Evolutionary conservation across 2,888 invertebrate species (phyloP).

Genomic region (Agrotis ipsilon): DNA sequence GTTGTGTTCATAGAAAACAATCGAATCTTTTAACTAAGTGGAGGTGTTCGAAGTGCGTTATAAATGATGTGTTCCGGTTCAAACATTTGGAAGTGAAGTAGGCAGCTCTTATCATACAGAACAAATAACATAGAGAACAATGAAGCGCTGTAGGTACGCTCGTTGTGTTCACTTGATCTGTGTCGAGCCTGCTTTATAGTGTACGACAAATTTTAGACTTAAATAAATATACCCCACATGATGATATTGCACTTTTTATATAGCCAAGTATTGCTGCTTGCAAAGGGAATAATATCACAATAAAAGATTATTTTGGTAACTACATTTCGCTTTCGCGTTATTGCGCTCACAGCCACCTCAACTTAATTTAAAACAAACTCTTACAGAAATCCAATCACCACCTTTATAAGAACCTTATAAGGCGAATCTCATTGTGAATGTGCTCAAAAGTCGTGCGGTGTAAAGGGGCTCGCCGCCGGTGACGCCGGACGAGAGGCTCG

Average conservation of each 20-base stretch:
- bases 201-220: conserved; percentile 58
- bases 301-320: too few relatives aligned
- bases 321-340: too few relatives aligned
- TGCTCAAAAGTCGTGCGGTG: conserved; percentile 72
- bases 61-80: conserved; percentile 82
- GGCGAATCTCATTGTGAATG: conserved; percentile 32
- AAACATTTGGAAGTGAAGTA: conserved; percentile 85
- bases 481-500: conserved; percentile 74
- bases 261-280: neutral
- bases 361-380: conserved; percentile 4
- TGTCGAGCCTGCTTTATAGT: conserved; percentile 73
- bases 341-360: neutral
- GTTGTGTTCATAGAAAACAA: conserved; percentile 77
- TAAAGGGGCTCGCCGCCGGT: conserved; percentile 72
- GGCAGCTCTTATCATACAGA: conserved; percentile 86
- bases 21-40: conserved; percentile 82
- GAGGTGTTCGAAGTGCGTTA: conserved; percentile 78
- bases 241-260: neutral
- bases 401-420: conserved; percentile 21
- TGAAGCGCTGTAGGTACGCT: conserved; percentile 82
- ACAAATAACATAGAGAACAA: conserved; percentile 89
- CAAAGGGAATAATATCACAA: too few relatives aligned
- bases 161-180: conserved; percentile 78
- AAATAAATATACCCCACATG: neutral
- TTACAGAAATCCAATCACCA: conserved; percentile 30